phyloP scores from a whole-genome alignment of 2,888 invertebrate genomes.

The Sarcophaga subvicina region DNA sequence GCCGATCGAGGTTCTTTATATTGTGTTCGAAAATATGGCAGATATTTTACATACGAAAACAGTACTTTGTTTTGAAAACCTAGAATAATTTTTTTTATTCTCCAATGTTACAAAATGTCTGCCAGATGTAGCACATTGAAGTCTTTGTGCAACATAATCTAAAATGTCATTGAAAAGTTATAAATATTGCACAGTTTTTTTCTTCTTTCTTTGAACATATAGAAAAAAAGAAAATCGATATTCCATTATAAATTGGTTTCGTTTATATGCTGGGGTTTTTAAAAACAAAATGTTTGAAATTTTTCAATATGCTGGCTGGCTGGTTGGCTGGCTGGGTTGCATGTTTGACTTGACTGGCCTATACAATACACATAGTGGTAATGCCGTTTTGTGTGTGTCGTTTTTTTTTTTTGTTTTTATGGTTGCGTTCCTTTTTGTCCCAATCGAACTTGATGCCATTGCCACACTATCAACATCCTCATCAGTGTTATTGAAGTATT shows the following conservation, averaged over 20 bases:
- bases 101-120: too few relatives aligned
- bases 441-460: slow-evolving; percentile 54
- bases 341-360: not conserved
- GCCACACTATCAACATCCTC: slow-evolving; percentile 66
- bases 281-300: slow-evolving; percentile 17
- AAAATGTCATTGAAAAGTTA: not conserved
- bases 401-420: slow-evolving; percentile 3
- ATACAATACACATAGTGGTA: not conserved
- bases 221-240: too few relatives aligned
- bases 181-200: slow-evolving; percentile 10
- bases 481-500: slow-evolving; percentile 67
- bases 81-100: too few relatives aligned
- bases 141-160: not conserved
- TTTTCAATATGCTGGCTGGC: slow-evolving; percentile 40
- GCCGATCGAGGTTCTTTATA: too few relatives aligned
- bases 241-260: too few relatives aligned
- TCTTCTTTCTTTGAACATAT: not conserved
- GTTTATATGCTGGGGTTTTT: too few relatives aligned
- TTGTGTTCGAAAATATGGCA: too few relatives aligned
- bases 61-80: too few relatives aligned
- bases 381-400: slow-evolving; percentile 31
- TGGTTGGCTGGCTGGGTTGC: not conserved
- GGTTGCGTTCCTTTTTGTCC: not conserved
- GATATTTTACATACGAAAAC: too few relatives aligned
- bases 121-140: too few relatives aligned